Conservation (phyloP, 2,797 vertebrate species). For the Cheirogaleus major region DNA sequence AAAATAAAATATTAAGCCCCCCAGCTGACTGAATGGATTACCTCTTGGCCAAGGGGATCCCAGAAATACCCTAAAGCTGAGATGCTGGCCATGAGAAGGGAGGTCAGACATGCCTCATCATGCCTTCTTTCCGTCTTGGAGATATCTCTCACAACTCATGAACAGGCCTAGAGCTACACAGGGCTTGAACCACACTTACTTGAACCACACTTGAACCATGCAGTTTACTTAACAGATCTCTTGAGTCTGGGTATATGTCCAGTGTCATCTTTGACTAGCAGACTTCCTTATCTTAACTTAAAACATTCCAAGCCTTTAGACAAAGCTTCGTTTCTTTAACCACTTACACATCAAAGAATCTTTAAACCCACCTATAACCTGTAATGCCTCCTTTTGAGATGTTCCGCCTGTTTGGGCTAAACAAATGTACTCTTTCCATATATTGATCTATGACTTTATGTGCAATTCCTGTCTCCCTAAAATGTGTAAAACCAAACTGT, state of each 20-base stretch:
- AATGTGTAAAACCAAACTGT: neutral
- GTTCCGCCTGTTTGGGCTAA: neutral
- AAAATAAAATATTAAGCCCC: neutral
- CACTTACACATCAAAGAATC: neutral
- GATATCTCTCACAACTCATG: neutral
- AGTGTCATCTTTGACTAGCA: neutral
- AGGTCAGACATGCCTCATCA: neutral
- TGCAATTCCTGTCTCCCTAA: neutral
- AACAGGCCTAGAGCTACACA: neutral
- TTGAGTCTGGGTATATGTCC: neutral
- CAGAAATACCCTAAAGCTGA: neutral
- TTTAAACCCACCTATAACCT: neutral
- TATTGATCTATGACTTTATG: neutral
- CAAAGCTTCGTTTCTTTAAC: neutral
- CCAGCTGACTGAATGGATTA: neutral
- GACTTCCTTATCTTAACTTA: neutral
- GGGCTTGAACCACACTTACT: neutral
- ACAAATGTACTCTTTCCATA: neutral
- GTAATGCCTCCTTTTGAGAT: neutral
- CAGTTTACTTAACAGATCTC: neutral
- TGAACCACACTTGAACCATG: neutral
- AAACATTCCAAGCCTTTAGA: neutral
- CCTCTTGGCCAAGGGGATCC: neutral
- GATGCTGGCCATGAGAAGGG: neutral
- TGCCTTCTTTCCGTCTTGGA: neutral